Evolutionary conservation across 2,113 vertebrate genomes (phyloP).

Genomic region (Heliornis fulica): DNA sequence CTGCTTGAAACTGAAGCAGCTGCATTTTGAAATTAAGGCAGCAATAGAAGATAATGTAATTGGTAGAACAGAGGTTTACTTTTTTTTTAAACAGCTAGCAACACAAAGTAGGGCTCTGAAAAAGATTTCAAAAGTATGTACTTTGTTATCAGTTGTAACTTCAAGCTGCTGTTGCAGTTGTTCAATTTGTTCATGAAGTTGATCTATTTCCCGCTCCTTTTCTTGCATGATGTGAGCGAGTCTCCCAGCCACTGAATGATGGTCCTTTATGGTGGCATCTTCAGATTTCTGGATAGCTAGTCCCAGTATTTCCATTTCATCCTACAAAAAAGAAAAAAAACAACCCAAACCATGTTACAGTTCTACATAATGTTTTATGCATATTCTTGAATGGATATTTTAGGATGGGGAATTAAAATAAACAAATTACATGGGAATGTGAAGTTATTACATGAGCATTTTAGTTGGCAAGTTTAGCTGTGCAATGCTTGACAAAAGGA

Average conservation of each 20-base stretch:
- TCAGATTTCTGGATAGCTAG: slow-evolving; percentile 63
- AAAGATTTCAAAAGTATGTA: slow-evolving; percentile 51
- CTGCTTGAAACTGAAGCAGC: background rate
- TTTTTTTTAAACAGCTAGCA: background rate
- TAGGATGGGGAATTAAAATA: background rate
- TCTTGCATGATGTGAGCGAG: slow-evolving; percentile 86
- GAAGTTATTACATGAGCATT: background rate
- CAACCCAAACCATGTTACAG: background rate
- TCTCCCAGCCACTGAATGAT: slow-evolving; percentile 79
- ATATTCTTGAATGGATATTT: background rate
- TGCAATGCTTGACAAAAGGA: background rate
- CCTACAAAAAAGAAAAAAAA: slow-evolving; percentile 44
- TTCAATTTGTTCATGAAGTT: slow-evolving; percentile 86
- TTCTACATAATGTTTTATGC: background rate
- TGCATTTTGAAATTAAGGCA: background rate
- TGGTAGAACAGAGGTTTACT: rapidly evolving
- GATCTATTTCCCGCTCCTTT: slow-evolving; percentile 87
- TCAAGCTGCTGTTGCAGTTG: slow-evolving; percentile 84
- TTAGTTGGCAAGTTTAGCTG: background rate
- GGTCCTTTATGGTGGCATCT: slow-evolving; percentile 67
- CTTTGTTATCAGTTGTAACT: slow-evolving; percentile 85
- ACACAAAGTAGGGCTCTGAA: background rate
- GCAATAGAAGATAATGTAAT: background rate
- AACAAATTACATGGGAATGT: background rate
- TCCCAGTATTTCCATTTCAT: slow-evolving; percentile 73